A percentile compares a stretch with the other conserved stretches of the same genome.
These are phyloP conservation scores for Hydrotaea cyrtoneurina DNA, from an alignment of 2,888 invertebrate species.

Conservation along the genomic window DNA sequence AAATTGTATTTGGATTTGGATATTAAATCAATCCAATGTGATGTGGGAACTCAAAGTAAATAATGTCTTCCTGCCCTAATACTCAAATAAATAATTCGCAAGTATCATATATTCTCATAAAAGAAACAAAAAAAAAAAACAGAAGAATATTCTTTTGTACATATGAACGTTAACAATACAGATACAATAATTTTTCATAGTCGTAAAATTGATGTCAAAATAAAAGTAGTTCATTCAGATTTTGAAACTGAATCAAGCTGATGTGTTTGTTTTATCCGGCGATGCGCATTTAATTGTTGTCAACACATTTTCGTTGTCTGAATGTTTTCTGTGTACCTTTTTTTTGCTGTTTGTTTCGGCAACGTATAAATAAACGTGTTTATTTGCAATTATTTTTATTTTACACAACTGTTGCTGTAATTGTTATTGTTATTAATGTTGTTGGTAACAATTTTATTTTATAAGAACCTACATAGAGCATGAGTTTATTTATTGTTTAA, in stretches of 20 bases:
- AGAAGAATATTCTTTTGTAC: neutral
- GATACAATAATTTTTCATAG: slow-evolving; percentile 15
- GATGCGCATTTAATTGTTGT: slow-evolving; percentile 73
- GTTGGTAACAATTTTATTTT: slow-evolving; percentile 33
- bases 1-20: neutral
- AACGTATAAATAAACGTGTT: slow-evolving; percentile 46
- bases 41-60: neutral
- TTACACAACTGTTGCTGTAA: slow-evolving; percentile 42
- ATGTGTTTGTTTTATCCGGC: slow-evolving; percentile 48
- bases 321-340: slow-evolving; percentile 21
- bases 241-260: slow-evolving; percentile 37
- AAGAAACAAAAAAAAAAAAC: neutral
- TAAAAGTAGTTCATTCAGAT: slow-evolving; percentile 29
- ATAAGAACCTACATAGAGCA: neutral
- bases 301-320: slow-evolving; percentile 61
- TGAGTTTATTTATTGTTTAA: neutral
- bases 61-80: neutral
- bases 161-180: neutral
- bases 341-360: slow-evolving; percentile 49
- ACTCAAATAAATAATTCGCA: neutral
- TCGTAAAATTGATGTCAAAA: slow-evolving; percentile 8
- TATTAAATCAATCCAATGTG: neutral
- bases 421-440: slow-evolving; percentile 31
- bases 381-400: slow-evolving; percentile 57
- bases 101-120: neutral